phyloP scores from a whole-genome alignment of 1,140 invertebrate genomes.

The Cydia amplana region DNA sequence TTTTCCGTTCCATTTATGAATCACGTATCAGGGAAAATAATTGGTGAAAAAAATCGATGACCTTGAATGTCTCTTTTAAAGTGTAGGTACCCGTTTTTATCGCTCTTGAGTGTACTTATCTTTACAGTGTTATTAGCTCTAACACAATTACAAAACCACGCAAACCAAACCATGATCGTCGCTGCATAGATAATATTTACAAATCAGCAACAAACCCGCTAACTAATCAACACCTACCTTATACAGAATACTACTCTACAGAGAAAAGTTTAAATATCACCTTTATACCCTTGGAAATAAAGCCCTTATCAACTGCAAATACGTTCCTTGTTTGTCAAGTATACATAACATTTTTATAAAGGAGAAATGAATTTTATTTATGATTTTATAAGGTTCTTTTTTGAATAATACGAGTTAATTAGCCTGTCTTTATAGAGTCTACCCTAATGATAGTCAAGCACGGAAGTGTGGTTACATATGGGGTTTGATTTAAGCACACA shows the following conservation, averaged over 20 bases:
- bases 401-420: background rate
- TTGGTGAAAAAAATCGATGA: too few relatives aligned
- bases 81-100: too few relatives aligned
- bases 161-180: conserved; percentile 6
- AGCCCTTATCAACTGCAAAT: conserved; percentile 1
- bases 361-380: background rate
- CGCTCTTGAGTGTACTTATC: background rate
- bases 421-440: background rate
- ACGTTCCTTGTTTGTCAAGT: background rate
- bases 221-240: conserved; percentile 23
- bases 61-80: too few relatives aligned
- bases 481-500: conserved; percentile 30
- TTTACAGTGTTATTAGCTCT: background rate
- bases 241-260: background rate
- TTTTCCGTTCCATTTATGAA: too few relatives aligned
- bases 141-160: conserved; percentile 8
- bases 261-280: background rate
- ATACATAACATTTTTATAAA: background rate
- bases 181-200: conserved; percentile 25
- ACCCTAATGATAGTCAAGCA: conserved; percentile 20
- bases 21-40: too few relatives aligned
- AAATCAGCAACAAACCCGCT: conserved; percentile 5
- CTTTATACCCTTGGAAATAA: background rate
- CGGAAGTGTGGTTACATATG: conserved; percentile 17
- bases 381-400: background rate